phyloP scores from a whole-genome alignment of 2,888 invertebrate species.

The Plemyria rubiginata region DNA sequence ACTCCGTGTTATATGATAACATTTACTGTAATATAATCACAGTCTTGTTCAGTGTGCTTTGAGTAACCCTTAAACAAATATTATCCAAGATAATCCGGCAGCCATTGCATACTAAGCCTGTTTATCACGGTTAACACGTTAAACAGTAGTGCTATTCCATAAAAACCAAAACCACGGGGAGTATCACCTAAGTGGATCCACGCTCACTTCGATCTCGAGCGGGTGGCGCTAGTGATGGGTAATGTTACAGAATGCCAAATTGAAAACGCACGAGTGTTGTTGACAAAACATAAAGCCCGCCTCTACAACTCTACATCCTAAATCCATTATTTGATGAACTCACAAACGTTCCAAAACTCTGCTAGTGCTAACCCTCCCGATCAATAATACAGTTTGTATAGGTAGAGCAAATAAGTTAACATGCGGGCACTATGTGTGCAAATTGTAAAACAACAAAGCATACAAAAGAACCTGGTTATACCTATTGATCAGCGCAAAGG shows the following conservation, averaged over 20 bases:
- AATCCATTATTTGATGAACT: neutral
- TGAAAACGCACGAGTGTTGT: too few species aligned
- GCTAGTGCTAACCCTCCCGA: slow-evolving; percentile 11
- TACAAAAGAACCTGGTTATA: slow-evolving; percentile 46
- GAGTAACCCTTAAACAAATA: slow-evolving; percentile 64
- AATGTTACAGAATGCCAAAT: too few species aligned
- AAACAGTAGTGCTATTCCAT: too few species aligned
- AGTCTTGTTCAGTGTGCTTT: slow-evolving; percentile 45
- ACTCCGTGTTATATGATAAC: neutral
- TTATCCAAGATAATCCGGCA: slow-evolving; percentile 60
- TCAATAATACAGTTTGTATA: slow-evolving; percentile 40
- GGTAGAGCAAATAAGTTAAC: slow-evolving; percentile 49
- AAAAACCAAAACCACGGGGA: too few species aligned
- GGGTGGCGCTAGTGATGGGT: too few species aligned
- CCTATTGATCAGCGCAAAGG: slow-evolving; percentile 58
- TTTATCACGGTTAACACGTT: slow-evolving; percentile 43
- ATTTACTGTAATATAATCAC: slow-evolving; percentile 1
- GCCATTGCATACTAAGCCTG: slow-evolving; percentile 51
- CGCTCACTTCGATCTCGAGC: too few species aligned
- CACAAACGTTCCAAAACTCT: neutral
- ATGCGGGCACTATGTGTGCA: slow-evolving; percentile 62
- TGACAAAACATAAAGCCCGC: too few species aligned
- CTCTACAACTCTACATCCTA: neutral
- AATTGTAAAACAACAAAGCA: slow-evolving; percentile 61
- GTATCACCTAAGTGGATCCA: too few species aligned